These are phyloP conservation scores for Drosophila planitibia DNA, from an alignment of 2,888 invertebrate species.

Conservation along the genomic window DNA sequence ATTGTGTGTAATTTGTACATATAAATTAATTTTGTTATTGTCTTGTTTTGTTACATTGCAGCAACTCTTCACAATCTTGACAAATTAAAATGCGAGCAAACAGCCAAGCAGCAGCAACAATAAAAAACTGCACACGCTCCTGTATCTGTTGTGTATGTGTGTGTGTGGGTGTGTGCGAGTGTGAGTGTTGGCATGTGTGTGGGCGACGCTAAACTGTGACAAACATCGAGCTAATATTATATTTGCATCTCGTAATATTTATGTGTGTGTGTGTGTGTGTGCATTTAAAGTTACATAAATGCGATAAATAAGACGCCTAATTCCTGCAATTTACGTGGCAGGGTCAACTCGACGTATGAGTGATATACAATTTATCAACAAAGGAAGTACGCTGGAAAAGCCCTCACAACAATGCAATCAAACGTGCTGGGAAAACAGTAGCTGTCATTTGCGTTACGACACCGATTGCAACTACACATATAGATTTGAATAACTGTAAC, in stretches of 20 bases:
- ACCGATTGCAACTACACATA: neutral
- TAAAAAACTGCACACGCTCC: conserved; percentile 39
- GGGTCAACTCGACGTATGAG: conserved; percentile 58
- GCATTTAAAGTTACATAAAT: conserved; percentile 48
- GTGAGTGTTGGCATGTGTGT: conserved; percentile 13
- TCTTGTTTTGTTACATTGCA: conserved; percentile 23
- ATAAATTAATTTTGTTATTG: conserved; percentile 9
- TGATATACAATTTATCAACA: conserved; percentile 52
- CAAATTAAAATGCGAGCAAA: conserved; percentile 48
- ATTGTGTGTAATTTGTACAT: conserved; percentile 1
- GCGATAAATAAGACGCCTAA: conserved; percentile 60
- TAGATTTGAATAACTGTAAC: neutral
- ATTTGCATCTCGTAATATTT: conserved; percentile 42
- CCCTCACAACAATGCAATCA: conserved; percentile 21
- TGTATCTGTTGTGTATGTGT: conserved; percentile 7
- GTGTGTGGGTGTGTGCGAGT: conserved; percentile 9
- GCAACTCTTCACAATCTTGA: conserved; percentile 44
- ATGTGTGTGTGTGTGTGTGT: conserved; percentile 26
- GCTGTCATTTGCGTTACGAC: conserved; percentile 14
- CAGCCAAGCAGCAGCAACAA: conserved; percentile 17
- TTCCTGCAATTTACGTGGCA: conserved; percentile 60
- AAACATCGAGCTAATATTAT: conserved; percentile 35
- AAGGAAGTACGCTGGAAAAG: conserved; percentile 41
- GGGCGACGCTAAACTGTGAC: conserved; percentile 24
- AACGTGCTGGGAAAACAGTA: conserved; percentile 23